Conservation (phyloP, 2,888 invertebrate genomes). For the Dione vanillae region DNA sequence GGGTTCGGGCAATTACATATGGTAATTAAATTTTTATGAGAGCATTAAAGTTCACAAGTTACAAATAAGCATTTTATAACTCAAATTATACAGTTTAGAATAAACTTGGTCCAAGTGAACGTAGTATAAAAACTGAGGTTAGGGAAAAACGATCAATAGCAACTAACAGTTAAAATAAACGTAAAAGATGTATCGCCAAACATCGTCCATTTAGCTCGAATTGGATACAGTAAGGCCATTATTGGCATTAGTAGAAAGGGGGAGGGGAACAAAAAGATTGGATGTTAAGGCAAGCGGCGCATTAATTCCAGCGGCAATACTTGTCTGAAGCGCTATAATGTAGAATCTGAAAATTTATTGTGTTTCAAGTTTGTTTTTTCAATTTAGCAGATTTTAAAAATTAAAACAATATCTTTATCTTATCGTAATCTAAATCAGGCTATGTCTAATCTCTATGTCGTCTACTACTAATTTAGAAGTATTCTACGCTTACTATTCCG, state of each 20-base stretch:
- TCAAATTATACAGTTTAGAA: not conserved
- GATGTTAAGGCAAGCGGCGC: constrained; percentile 68
- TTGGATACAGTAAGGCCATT: constrained; percentile 60
- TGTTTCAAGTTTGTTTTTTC: constrained; percentile 54
- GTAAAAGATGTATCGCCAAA: constrained; percentile 46
- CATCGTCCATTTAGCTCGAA: constrained; percentile 49
- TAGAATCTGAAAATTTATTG: constrained; percentile 72
- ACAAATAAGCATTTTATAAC: not conserved
- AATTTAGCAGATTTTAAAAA: constrained; percentile 33
- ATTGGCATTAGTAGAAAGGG: constrained; percentile 60
- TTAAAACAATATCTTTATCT: not conserved
- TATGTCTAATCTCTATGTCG: too few relatives aligned
- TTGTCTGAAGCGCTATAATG: constrained; percentile 61
- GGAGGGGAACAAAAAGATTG: constrained; percentile 61
- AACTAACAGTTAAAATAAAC: constrained; percentile 41
- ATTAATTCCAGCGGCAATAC: constrained; percentile 74
- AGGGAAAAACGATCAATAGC: constrained; percentile 37
- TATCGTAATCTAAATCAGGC: not conserved
- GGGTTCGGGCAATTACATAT: constrained; percentile 30
- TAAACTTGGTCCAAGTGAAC: not conserved
- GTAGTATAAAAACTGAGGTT: constrained; percentile 20
- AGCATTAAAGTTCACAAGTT: not conserved
- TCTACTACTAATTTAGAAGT: too few relatives aligned
- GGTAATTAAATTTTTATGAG: constrained; percentile 18
- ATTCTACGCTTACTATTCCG: too few relatives aligned